Percentiles rank a stretch among this genome's conserved stretches.
Conservation (phyloP, 2,888 invertebrate species). For the Patella pellucida region DNA sequence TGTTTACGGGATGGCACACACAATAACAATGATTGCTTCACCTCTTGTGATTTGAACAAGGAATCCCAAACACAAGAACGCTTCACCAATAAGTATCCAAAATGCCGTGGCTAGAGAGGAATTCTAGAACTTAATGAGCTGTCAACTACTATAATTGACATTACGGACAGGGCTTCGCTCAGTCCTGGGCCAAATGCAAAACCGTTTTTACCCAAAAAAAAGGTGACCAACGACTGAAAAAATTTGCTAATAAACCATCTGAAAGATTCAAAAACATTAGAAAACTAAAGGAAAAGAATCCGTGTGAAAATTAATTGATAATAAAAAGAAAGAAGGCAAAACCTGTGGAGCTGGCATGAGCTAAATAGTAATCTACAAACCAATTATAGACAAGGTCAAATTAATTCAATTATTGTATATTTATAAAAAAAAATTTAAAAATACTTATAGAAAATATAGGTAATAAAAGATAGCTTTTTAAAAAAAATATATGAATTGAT, state of each 20-base stretch:
- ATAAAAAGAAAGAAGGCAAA: neutral
- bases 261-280: neutral
- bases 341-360: neutral
- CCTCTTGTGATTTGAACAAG: neutral
- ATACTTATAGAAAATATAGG: too few species aligned
- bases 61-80: neutral
- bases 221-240: neutral
- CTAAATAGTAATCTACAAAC: too few species aligned
- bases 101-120: neutral
- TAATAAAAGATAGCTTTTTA: too few species aligned
- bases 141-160: neutral
- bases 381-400: too few species aligned
- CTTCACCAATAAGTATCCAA: neutral
- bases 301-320: neutral
- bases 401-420: too few species aligned
- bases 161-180: neutral
- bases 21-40: slow-evolving; percentile 6
- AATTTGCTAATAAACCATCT: neutral
- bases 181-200: neutral
- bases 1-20: neutral
- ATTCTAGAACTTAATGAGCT: neutral
- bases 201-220: neutral
- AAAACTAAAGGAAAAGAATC: neutral
- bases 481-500: too few species aligned
- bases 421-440: too few species aligned